phyloP scores from a whole-genome alignment of 2,888 invertebrate species.

The Litoditis marina region DNA sequence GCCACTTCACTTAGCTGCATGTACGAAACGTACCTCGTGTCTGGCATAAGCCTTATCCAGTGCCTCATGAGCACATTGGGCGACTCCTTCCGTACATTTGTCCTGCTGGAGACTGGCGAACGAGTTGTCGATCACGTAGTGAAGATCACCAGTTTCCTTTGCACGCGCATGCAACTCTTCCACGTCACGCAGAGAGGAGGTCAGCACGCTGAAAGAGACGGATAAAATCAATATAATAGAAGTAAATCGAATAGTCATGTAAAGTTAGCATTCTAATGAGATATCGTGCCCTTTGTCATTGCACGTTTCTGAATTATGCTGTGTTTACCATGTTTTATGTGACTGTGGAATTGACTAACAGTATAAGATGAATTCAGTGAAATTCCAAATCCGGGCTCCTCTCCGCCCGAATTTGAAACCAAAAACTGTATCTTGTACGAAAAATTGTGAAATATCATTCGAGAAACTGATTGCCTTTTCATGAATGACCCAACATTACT shows the following conservation, averaged over 20 bases:
- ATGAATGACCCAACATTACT: too few relatives aligned
- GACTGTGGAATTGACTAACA: too few relatives aligned
- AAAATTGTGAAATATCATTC: too few relatives aligned
- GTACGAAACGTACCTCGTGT: constrained; percentile 19
- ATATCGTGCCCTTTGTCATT: too few relatives aligned
- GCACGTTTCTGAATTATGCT: too few relatives aligned
- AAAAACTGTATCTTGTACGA: too few relatives aligned
- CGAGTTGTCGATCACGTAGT: constrained; percentile 42
- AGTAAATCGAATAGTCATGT: not conserved
- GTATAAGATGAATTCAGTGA: too few relatives aligned
- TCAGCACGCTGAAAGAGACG: constrained; percentile 35
- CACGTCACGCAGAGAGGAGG: constrained; percentile 45
- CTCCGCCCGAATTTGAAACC: too few relatives aligned
- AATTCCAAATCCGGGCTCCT: too few relatives aligned
- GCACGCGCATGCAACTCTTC: constrained; percentile 37
- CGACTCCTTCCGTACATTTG: constrained; percentile 20
- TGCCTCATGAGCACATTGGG: constrained; percentile 30
- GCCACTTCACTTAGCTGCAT: not conserved
- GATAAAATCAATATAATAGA: not conserved
- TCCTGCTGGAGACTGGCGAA: constrained; percentile 26
- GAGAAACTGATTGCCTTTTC: too few relatives aligned
- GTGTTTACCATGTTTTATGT: too few relatives aligned
- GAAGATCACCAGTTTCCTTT: constrained; percentile 35
- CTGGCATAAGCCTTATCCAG: constrained; percentile 27
- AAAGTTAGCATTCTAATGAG: too few relatives aligned